Evolutionary conservation across 2,888 invertebrate species (phyloP), one percentile per base, ranked within the genome.

Genomic region (Periphyllus acericola): DNA sequence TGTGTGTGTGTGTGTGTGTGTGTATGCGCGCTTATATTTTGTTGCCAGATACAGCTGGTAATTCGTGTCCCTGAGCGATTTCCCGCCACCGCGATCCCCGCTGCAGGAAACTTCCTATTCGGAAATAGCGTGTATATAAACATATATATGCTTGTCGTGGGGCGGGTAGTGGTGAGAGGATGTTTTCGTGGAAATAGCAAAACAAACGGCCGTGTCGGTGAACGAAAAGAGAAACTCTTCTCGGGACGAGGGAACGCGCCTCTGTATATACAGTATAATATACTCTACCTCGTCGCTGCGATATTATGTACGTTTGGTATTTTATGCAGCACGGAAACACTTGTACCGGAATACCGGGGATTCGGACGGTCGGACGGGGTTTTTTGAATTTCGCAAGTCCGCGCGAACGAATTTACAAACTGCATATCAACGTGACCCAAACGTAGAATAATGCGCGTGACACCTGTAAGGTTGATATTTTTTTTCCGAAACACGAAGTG

Each of bases 41-140:
- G 74, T 75, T 84, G 32, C 76, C 84, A 66, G 66, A 46, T 84
- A 84, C 84, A 76, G 84, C 66, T 84, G 84, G 75, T 84, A 76
- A 76, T 84, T 84, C 84, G 76, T 46, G 84, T 84, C 84, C 66
- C 46, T 29, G 66, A 60, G 84, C 84, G 76, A 84, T 84, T 84
- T 66, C 25, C n/a, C 40, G 68, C 17, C 81, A 40, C 68, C 40
- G 32, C 71, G n/a, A 68, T 25, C n/a, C 68, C 29, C 29, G 11
- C 29, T 11, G 71, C 71, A 32, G 17, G 68, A 68, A 71, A 71
- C 68, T 68, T 40, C 68, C 68, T 29, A 71, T n/a, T 66, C 36
- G 80, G 80, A 80, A 60, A 80, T 34, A 32, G 55, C 32, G 55
- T n/a, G 8, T 66, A 29, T 11, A 29, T 11, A n/a, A 8, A n/a